Base-by-base conservation (phyloP, 2,797 vertebrate genomes). In the Diglossa cyanea region DNA sequence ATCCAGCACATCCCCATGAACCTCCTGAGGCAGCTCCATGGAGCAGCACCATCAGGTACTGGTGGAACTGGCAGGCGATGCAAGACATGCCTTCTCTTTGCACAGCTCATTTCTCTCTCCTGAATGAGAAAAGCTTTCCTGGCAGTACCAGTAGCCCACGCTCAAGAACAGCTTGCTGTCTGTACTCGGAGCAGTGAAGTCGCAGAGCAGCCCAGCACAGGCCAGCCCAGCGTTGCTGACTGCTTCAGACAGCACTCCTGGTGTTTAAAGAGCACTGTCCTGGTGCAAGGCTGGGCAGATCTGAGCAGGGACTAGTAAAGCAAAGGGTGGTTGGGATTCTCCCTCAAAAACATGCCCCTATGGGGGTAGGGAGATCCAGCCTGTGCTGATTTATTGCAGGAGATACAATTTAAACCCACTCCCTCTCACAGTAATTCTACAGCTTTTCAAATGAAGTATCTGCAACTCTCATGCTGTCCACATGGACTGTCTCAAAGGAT, bases 71-170 rank as follows among this genome's bases (percentile, higher is more conserved):
- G 84, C 82, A 84, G 79, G 95, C 6, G 4, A 79, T 74, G 91
- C 7, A 6, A 83, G 87, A 77, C 5, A 6, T 91, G 95, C 87
- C 61, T 93, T 48, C 89, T 67, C 45, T 85, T 11, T 90, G 91
- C 95, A 90, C 85, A 94, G 95, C 94, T 95, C 91, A 13, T 95
- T 94, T 94, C 89, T 94, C 84, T 65, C 94, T 90, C 60, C 72
- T 77, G 93, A 63, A 87, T 87, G 95, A 94, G 95, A 91, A 94
- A 63, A 91, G 94, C 95, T 93, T 86, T 94, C 53, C 93, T 96
- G 95, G 95, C 95, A 96, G 95, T 3, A 1, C 54, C 8, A 4
- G 82, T 31, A 94, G 95, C 96, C 96, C 96, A 96, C 93, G 87
- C 93, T 0, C 81, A 94, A 50, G 93, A 96, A 94, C 95, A 96